A percentile compares a stretch with the other conserved stretches of the same genome.
These are phyloP conservation scores for Gambelia wislizenii DNA, from an alignment of 2,797 vertebrate genomes.

Conservation along the genomic window DNA sequence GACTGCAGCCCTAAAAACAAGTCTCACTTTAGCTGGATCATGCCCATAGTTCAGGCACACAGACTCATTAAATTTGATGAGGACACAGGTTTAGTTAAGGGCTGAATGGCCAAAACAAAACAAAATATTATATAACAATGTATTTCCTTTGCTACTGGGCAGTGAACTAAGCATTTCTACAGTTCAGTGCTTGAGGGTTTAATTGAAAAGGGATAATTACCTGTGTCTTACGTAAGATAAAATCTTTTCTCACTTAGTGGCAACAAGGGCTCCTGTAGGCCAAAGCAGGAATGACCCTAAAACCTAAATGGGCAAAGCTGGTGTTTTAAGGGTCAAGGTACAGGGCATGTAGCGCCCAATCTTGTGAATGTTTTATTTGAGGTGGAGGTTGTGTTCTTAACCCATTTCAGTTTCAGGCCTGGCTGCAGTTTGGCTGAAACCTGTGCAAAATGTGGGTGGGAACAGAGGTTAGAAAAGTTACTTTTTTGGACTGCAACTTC, in stretches of 20 bases:
- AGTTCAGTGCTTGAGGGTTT: background rate
- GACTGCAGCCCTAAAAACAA: background rate
- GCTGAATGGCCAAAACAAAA: background rate
- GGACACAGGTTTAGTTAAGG: background rate
- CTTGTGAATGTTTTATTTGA: background rate
- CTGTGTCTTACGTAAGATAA: background rate
- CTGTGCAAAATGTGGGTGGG: background rate
- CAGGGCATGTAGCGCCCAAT: too few species aligned
- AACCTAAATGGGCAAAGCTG: background rate
- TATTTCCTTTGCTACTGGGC: background rate
- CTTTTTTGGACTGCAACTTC: too few species aligned
- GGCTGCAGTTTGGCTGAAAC: background rate
- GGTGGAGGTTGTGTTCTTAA: too few species aligned
- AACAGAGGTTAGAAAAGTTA: too few species aligned
- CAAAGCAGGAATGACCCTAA: background rate
- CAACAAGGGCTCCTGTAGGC: background rate
- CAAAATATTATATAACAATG: background rate
- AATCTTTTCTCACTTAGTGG: background rate
- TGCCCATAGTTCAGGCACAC: rapidly evolving
- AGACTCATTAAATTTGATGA: background rate
- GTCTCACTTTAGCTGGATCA: background rate
- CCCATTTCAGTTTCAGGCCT: background rate
- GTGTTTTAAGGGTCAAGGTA: background rate
- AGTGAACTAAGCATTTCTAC: background rate
- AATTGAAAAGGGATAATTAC: slow-evolving; percentile 8